phyloP scores from a whole-genome alignment of 2,113 vertebrate genomes.

The Danionella cerebrum region DNA sequence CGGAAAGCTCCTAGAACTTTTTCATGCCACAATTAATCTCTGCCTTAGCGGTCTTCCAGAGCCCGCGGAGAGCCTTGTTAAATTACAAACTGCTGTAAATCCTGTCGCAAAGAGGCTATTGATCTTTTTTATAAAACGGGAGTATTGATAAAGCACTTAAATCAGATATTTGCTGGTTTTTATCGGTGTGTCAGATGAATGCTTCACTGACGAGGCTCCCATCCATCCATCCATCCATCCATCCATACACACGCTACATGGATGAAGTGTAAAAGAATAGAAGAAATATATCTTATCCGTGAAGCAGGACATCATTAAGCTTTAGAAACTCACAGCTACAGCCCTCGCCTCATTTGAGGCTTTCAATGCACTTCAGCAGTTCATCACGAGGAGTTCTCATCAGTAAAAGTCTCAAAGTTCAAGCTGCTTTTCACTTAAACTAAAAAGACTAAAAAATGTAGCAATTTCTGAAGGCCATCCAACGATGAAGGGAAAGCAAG shows the following conservation, averaged over 20 bases:
- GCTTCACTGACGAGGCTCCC: background rate
- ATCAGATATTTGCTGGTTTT: constrained; percentile 52
- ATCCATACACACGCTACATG: background rate
- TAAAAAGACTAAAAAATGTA: too few relatives aligned
- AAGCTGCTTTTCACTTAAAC: too few relatives aligned
- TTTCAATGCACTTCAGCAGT: background rate
- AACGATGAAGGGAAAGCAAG: too few relatives aligned
- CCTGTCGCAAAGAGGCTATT: constrained; percentile 52
- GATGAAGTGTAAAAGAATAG: background rate
- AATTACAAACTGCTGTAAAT: constrained; percentile 61
- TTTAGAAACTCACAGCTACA: background rate
- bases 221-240: background rate
- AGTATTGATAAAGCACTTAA: constrained; percentile 64
- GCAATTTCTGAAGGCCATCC: too few relatives aligned
- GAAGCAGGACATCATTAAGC: background rate
- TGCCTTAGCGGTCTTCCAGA: constrained; percentile 45
- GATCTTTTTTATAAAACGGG: constrained; percentile 55
- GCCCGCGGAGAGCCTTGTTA: constrained; percentile 49
- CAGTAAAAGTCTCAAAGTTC: background rate
- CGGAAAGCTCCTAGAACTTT: constrained; percentile 43
- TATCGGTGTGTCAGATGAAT: constrained; percentile 35
- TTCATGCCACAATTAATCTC: constrained; percentile 59
- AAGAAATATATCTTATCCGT: background rate
- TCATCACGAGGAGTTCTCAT: too few relatives aligned
- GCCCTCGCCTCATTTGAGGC: background rate